These are phyloP conservation scores for Dromiciops gliroides DNA, from an alignment of 2,113 vertebrate species.

Conservation along the genomic window DNA sequence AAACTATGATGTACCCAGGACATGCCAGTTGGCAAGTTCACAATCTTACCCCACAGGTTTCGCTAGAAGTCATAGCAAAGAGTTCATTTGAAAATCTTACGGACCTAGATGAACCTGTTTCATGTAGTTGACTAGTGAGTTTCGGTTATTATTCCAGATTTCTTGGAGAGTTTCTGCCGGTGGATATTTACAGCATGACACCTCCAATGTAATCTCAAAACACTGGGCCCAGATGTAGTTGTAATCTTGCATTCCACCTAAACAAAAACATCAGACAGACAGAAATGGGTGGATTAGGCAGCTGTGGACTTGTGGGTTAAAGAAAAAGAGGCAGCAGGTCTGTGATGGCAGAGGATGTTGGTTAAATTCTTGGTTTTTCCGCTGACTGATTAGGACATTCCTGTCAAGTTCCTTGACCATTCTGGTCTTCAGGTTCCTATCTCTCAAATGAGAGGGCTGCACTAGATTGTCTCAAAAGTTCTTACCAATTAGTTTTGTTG, in stretches of 20 bases:
- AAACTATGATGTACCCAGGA: background rate
- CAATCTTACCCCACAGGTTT: slow-evolving; percentile 2
- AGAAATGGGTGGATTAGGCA: slow-evolving; percentile 11
- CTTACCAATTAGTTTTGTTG: background rate
- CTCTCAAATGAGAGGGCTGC: background rate
- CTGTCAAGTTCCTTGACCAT: background rate
- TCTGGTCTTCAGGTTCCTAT: background rate
- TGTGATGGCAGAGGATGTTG: background rate
- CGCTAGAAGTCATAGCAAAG: background rate
- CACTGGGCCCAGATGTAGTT: slow-evolving; percentile 97
- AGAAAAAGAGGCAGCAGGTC: background rate
- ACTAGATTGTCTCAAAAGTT: background rate
- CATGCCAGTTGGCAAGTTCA: background rate
- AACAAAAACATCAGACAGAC: slow-evolving; percentile 56
- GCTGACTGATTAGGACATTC: background rate
- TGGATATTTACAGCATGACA: slow-evolving; percentile 98
- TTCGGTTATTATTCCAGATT: slow-evolving; percentile 91
- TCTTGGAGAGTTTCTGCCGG: slow-evolving; percentile 82
- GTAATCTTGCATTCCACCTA: slow-evolving; percentile 99
- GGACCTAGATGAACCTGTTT: slow-evolving; percentile 95
- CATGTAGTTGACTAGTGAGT: slow-evolving; percentile 90
- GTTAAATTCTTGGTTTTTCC: background rate
- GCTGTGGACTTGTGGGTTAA: background rate
- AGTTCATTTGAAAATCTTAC: slow-evolving; percentile 59
- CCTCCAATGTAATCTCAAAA: slow-evolving; percentile 94